Evolutionary conservation across 2,113 vertebrate genomes (phyloP), one percentile per base, ranked within the genome.

Genomic region (Macquaria ambigua): DNA sequence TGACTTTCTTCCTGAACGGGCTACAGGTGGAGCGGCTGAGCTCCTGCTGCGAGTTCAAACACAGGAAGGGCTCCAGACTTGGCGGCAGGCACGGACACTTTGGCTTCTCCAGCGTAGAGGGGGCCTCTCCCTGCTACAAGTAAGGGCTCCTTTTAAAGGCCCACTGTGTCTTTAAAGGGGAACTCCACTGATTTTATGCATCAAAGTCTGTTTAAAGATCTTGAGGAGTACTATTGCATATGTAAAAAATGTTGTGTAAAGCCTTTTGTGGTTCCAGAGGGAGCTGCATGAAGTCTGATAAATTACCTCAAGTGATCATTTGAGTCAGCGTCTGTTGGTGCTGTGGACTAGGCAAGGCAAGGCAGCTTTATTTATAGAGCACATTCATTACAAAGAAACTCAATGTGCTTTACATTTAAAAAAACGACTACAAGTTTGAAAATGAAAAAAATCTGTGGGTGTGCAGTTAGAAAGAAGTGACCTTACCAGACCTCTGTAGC

Each of bases 21-120:
- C 93, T 99, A 1, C 97, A 97, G 87, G 96, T 97, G 59, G 97
- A 97, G 85, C 95, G 98, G 37, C 83, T 99, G 79, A 99, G 98
- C 92, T 98, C 97, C n/a, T 99, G 98, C 94, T 99, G 98, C 10
- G 98, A 99, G 94, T 98, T 96, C 91, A 98, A 96, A 67, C 96
- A 97, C 70, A 96, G 96, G 74, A 96, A 94, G 80, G 95, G 95
- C 1, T 87, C 96, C 59, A 89, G 95, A 52, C 95, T 97, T 0
- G 97, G 96, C 0, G 96, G 97, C 90, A 96, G 91, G 25, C 92
- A 94, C 20, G 96, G 96, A 50, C 96, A 97, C 91, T 99, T 99
- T 28, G 95, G 96, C 59, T 95, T 99, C 69, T 91, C 93, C 31
- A 74, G 83, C 0, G 95, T 98, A 14, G 96, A 97, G 15, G 97